A percentile compares a stretch with the other conserved stretches of the same genome.
Evolutionary conservation across 2,888 invertebrate genomes (phyloP).

Genomic region (Polydesmus complanatus): DNA sequence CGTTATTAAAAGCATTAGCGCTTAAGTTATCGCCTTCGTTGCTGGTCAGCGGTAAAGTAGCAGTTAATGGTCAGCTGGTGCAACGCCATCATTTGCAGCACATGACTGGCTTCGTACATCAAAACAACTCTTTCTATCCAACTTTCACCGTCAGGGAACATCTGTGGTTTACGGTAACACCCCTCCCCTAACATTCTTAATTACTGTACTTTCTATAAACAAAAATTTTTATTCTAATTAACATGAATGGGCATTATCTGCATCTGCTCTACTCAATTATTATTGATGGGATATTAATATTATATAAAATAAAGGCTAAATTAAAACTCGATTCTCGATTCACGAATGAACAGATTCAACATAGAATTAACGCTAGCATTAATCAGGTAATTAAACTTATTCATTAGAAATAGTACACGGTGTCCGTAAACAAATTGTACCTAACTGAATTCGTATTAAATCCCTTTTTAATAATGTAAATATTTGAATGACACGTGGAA

Average conservation of each 20-base stretch:
- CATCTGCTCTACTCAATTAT: not conserved
- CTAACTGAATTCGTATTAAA: no score
- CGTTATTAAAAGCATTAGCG: constrained; percentile 69
- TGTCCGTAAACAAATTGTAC: no score
- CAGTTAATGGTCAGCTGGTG: constrained; percentile 58
- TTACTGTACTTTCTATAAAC: not conserved
- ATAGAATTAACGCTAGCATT: constrained; percentile 54
- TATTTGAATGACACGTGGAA: no score
- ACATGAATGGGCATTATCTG: no score
- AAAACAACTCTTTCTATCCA: constrained; percentile 77
- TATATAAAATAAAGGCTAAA: constrained; percentile 46
- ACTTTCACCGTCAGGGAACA: constrained; percentile 76
- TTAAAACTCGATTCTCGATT: constrained; percentile 61
- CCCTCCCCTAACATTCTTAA: not conserved
- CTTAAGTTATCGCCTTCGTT: constrained; percentile 58
- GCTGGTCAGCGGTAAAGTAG: constrained; percentile 60
- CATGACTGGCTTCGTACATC: constrained; percentile 78
- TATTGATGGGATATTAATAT: not conserved
- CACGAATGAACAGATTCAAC: constrained; percentile 43
- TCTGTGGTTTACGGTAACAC: constrained; percentile 64
- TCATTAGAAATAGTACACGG: no score
- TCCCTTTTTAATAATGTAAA: no score
- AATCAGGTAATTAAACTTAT: constrained; percentile 55
- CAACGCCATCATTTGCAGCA: constrained; percentile 56
- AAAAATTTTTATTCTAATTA: constrained; percentile 1